Base-by-base conservation (phyloP, 1,140 invertebrate species). In the Ips typographus region DNA sequence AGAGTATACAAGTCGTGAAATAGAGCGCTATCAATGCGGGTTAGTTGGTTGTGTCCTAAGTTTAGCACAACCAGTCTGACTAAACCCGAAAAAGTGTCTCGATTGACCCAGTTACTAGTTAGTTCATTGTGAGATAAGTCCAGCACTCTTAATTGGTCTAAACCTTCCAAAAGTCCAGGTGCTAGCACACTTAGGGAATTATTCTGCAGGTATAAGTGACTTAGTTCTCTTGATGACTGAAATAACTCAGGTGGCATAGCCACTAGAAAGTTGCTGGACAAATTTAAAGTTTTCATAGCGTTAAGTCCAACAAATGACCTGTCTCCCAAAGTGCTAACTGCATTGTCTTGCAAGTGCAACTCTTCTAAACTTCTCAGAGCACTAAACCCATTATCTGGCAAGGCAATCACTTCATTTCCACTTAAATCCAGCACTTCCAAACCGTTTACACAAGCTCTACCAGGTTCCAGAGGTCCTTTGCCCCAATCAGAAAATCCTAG, bases 121-220 rank as follows among this genome's bases (percentile, higher is more conserved):
- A 96, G 79, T 74, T 89, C 85, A 79, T 95, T 94, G 69, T 83
- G 78, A 22, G 90, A 91, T 41, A 94, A 80, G 80, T 95, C 92
- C 43, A 96, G 82, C 22, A 88, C 84, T 78, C 90, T 86, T 39
- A 96, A 82, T 74, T 92, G 86, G 68, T 90, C 87, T 66, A 96
- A 83, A 8, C 88, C 87, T 72, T 89, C 88, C 71, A 95, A 85
- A 8, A 94, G 76, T 1, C 91, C 90, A 1, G 91, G 90, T 2
- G 90, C 90, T 22, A 94, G 81, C 2, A 90, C 87, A 73, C 86
- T 86, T 64, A 95, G 80, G 1, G 90, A 89, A 78, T 95, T 94
- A 76, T 94, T 94, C 74, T 89, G 89, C 6, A 94, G 80, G 74
- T 93, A 85, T 51, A 95, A 83, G 75, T 91, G 87, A 47, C 86